These are phyloP conservation scores for Notiomystis cincta DNA, from an alignment of 2,113 vertebrate species.

Conservation along the genomic window DNA sequence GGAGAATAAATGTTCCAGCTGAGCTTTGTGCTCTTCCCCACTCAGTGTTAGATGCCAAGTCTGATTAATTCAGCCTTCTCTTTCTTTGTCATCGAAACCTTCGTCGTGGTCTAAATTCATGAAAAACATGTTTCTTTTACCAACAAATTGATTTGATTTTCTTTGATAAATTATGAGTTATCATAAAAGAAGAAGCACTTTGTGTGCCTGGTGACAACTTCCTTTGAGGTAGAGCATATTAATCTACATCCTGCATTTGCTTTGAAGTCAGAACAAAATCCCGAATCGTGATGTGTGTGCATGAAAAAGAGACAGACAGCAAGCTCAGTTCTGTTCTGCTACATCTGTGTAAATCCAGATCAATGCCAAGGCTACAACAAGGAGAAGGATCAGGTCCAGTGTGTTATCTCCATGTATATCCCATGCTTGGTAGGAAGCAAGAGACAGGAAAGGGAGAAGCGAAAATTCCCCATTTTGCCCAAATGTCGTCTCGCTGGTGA, in stretches of 20 bases:
- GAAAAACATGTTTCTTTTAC: slow-evolving; percentile 52
- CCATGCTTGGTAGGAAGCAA: not conserved
- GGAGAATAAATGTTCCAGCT: not conserved
- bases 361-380: not conserved
- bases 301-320: not conserved
- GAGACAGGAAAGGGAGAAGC: not conserved
- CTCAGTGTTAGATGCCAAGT: not conserved
- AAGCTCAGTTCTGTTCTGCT: not conserved
- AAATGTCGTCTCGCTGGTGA: not conserved
- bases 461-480: not conserved
- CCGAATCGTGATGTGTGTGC: not conserved
- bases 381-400: not conserved
- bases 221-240: slow-evolving; percentile 56
- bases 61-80: slow-evolving; percentile 26
- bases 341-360: not conserved
- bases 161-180: slow-evolving; percentile 65
- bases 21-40: slow-evolving; percentile 9
- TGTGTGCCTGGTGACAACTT: slow-evolving; percentile 47
- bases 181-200: slow-evolving; percentile 49
- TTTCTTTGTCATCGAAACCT: slow-evolving; percentile 19
- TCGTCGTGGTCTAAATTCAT: slow-evolving; percentile 2
- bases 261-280: slow-evolving; percentile 60
- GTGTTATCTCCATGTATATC: not conserved
- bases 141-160: slow-evolving; percentile 62
- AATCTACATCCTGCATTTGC: not conserved